Percentiles rank a stretch among this genome's conserved stretches.
Conservation (phyloP, 37 sponge, comb jelly and placozoan genomes). For the Spongilla lacustris region DNA sequence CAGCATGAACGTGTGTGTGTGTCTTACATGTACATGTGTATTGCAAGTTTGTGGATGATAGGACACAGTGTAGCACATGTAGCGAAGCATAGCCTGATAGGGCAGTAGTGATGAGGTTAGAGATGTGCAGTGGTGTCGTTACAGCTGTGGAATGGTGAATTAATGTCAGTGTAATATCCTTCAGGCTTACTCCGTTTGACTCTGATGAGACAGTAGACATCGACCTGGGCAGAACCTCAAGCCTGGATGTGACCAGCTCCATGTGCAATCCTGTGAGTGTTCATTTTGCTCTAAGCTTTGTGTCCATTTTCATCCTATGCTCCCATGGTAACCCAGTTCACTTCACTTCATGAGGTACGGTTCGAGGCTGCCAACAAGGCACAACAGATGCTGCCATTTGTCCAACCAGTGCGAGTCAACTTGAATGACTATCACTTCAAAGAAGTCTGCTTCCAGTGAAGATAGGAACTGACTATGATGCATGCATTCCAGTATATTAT, state of each 20-base stretch:
- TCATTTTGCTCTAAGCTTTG: no score
- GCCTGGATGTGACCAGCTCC: conserved; percentile 32
- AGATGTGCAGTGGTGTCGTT: background rate
- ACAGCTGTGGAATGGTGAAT: no score
- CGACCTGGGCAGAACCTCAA: conserved; percentile 1
- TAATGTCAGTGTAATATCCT: no score
- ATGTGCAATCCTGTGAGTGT: conserved; percentile 56
- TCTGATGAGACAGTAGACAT: conserved; percentile 39
- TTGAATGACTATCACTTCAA: conserved; percentile 53
- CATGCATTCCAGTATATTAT: background rate
- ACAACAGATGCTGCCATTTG: conserved; percentile 57
- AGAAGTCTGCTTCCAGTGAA: conserved; percentile 74
- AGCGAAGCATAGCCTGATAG: background rate
- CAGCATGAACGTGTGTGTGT: background rate
- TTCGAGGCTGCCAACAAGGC: conserved; percentile 40
- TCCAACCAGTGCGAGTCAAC: conserved; percentile 42
- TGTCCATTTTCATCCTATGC: background rate
- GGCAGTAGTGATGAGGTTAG: background rate
- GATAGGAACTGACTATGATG: conserved; percentile 14
- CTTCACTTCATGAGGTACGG: conserved; percentile 38
- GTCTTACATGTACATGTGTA: background rate
- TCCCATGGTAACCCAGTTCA: conserved; percentile 54
- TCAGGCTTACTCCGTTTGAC: conserved; percentile 55
- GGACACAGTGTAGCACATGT: background rate
- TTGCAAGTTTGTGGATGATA: background rate